Evolutionary conservation across 2,888 invertebrate genomes (phyloP), one percentile per base, ranked within the genome.

Genomic region (Drosophila vallismaia): DNA sequence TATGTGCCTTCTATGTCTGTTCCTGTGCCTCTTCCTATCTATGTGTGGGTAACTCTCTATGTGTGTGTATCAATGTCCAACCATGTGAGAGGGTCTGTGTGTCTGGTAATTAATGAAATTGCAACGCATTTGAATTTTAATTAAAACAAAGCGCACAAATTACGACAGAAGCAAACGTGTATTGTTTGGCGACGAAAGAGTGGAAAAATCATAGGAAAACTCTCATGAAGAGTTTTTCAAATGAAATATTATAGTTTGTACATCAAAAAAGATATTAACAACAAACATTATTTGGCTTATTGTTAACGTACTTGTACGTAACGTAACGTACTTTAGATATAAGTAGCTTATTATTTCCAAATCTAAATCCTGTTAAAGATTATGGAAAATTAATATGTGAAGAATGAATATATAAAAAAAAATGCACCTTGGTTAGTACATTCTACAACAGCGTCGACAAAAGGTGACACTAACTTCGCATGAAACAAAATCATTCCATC

Each of bases 61-160:
- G 24, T 46, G 28, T 29, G 51, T 56, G 44, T 29, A 48, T 57
- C 63, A 53, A 36, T 55, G 54, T 70, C 42, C 46, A 51, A 67
- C 48, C 28, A 42, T 36, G 51, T 46, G 50, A 59, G 54, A 54
- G 46, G 53, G 49, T 44, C 63, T 48, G 62, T 55, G 53, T 70
- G 64, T 68, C 75, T 79, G 77, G 83, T 89, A 89, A 89, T 89
- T 89, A 89, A 89, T 89, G 88, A 88, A 89, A 89, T 81, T 89
- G 88, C 86, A 86, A 79, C 87, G 83, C 83, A 89, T 89, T 89
- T 87, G 88, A 87, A 89, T 89, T 89, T 89, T 89, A 89, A 89
- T 89, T 89, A 89, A 89, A 88, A 86, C 85, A 85, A 85, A 85
- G 87, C 87, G 87, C 74, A 67, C 87, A 85, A 87, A 82, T 82